Evolutionary conservation across 2,797 vertebrate genomes (phyloP).

Genomic region (Clarias platycephalus): DNA sequence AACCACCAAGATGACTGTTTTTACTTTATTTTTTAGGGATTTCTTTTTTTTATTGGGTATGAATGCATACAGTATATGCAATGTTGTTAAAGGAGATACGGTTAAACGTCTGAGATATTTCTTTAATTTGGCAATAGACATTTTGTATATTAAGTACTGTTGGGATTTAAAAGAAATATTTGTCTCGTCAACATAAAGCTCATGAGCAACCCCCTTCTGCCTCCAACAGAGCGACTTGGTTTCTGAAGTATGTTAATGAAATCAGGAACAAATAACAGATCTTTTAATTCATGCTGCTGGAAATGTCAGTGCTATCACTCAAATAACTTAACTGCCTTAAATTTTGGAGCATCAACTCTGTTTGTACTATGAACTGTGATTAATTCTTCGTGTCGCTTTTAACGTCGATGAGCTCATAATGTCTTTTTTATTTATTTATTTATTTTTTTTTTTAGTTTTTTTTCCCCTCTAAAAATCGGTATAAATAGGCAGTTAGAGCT

Average conservation of each 20-base stretch:
- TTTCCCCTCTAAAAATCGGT: not conserved
- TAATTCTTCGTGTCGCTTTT: slow-evolving; percentile 4
- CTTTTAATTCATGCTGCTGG: slow-evolving; percentile 84
- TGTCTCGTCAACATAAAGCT: not conserved
- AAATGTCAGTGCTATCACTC: slow-evolving; percentile 70
- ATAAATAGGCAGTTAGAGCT: slow-evolving; percentile 7
- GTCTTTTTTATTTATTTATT: not conserved
- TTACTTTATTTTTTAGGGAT: not conserved
- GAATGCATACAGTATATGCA: too few species aligned
- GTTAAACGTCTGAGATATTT: not conserved
- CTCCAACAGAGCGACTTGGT: slow-evolving; percentile 1
- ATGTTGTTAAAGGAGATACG: not conserved
- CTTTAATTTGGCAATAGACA: not conserved
- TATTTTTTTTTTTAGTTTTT: not conserved
- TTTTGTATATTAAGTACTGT: not conserved
- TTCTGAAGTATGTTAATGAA: slow-evolving; percentile 72
- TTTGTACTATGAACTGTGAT: slow-evolving; percentile 1
- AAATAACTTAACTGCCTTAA: not conserved
- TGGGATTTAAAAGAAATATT: not conserved
- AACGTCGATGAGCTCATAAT: not conserved
- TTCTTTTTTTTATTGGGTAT: too few species aligned
- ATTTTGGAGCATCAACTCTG: not conserved
- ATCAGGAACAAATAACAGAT: slow-evolving; percentile 86
- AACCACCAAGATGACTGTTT: not conserved
- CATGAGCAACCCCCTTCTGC: not conserved